phyloP scores from a whole-genome alignment of 1,140 invertebrate species.

The Platyscapa corneri region DNA sequence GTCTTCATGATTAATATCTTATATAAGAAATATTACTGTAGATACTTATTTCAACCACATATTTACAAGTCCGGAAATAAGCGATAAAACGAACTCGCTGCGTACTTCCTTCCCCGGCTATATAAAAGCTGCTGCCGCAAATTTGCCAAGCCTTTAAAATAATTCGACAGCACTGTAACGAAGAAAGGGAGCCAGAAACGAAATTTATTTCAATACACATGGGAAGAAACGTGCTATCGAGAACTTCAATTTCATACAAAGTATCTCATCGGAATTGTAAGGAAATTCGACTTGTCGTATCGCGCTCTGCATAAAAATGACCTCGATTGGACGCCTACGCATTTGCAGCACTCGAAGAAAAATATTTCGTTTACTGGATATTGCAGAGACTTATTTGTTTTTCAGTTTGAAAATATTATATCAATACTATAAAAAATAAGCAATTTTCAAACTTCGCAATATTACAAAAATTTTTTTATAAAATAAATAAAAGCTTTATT shows the following conservation, averaged over 20 bases:
- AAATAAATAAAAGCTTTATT: too few species aligned
- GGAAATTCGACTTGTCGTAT: neutral
- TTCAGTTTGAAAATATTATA: neutral
- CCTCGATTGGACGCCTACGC: neutral
- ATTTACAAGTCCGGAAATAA: neutral
- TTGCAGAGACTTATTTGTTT: neutral
- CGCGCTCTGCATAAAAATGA: slow-evolving; percentile 41
- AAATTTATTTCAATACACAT: neutral
- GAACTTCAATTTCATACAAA: slow-evolving; percentile 30
- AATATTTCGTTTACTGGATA: neutral
- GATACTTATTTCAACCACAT: neutral
- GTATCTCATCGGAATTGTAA: slow-evolving; percentile 33
- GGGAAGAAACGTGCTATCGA: neutral
- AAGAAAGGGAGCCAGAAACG: too few species aligned
- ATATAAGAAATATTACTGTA: neutral
- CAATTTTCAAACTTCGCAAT: too few species aligned
- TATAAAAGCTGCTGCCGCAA: neutral
- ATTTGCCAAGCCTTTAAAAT: neutral
- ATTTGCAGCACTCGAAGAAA: neutral
- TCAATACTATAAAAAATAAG: neutral
- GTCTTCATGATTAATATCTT: neutral
- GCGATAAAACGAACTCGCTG: neutral
- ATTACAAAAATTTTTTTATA: too few species aligned
- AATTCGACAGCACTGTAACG: neutral
- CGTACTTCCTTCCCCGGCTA: neutral